Evolutionary conservation across 2,113 vertebrate genomes (phyloP), one percentile per base, ranked within the genome.

Genomic region (Oncorhynchus mykiss): DNA sequence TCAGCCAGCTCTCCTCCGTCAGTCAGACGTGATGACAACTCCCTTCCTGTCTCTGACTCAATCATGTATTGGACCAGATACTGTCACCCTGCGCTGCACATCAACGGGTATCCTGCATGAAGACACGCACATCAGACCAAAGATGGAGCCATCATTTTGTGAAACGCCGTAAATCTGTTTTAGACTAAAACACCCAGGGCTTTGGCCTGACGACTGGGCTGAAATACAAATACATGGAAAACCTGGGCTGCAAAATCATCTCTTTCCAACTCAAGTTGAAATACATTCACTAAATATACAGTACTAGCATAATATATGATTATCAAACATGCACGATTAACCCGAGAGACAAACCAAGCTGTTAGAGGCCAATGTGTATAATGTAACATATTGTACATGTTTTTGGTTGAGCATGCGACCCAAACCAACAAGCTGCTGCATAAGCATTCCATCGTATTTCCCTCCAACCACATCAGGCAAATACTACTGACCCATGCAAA

Each of bases 21-120:
- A 88, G 70, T 92, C 89, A 86, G 34, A 34, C 76, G 79, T 79
- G 81, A 86, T 89, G 91, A 89, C 89, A 89, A 77, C 49, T 85
- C 75, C 78, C 83, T 85, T 88, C 89, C 85, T 86, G 86, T 84
- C 83, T 87, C 78, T 77, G 86, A 84, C 84, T 83, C 80, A 90
- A 90, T 92, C 89, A 89, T 84, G 86, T 49, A 73, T 4, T 82
- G 77, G 78, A 76, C 83, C 85, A 54, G 87, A 90, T 88, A 88
- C 85, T 89, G 89, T 90, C 91, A 84, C 81, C 85, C 77, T 76
- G 78, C 74, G 82, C 69, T 62, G 69, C 87, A n/a, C 77, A 88
- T 88, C 86, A 84, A 84, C 82, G 22, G 77, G 39, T 81, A 79
- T 86, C 78, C 83, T 79, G 64, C 75, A 84, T 78, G 75, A 45